Percentiles rank a stretch among this genome's conserved stretches.
phyloP scores from a whole-genome alignment of 1,140 invertebrate genomes.

The Manduca sexta region DNA sequence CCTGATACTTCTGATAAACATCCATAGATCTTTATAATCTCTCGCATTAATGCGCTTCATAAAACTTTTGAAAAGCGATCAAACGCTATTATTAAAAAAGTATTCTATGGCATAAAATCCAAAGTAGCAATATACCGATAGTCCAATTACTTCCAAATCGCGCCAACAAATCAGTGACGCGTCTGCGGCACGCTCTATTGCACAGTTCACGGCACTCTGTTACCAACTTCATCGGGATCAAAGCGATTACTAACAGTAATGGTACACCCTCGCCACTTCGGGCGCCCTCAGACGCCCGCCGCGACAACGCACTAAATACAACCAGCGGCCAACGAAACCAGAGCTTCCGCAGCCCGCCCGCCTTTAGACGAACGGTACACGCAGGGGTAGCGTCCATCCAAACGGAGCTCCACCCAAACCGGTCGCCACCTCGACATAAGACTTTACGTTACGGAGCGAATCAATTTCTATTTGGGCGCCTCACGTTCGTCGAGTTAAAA shows the following conservation, averaged over 20 bases:
- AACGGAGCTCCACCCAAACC: slow-evolving; percentile 14
- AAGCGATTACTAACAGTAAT: slow-evolving; percentile 59
- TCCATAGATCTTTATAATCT: too few relatives aligned
- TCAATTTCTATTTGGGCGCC: slow-evolving; percentile 52
- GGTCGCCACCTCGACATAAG: slow-evolving; percentile 26
- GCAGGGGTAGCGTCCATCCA: slow-evolving; percentile 23
- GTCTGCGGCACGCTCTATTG: slow-evolving; percentile 5
- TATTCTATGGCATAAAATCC: too few relatives aligned
- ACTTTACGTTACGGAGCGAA: slow-evolving; percentile 49
- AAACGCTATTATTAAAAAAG: too few relatives aligned
- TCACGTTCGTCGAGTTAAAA: slow-evolving; percentile 14
- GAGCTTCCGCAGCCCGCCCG: slow-evolving; percentile 25
- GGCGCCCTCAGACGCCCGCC: slow-evolving; percentile 27
- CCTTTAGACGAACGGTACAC: slow-evolving; percentile 4
- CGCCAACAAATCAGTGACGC: slow-evolving; percentile 3
- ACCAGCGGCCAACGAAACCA: slow-evolving; percentile 11
- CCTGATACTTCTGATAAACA: too few relatives aligned
- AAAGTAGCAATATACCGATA: too few relatives aligned
- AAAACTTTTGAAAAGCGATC: too few relatives aligned
- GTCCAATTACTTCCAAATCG: too few relatives aligned
- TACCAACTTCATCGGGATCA: slow-evolving; percentile 58
- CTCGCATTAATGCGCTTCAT: too few relatives aligned
- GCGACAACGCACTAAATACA: slow-evolving; percentile 28
- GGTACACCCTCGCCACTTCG: slow-evolving; percentile 47
- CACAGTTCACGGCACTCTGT: slow-evolving; percentile 30